A percentile compares a stretch with the other conserved stretches of the same genome.
These are phyloP conservation scores for Busseola fusca DNA, from an alignment of 2,888 invertebrate species.

Conservation along the genomic window DNA sequence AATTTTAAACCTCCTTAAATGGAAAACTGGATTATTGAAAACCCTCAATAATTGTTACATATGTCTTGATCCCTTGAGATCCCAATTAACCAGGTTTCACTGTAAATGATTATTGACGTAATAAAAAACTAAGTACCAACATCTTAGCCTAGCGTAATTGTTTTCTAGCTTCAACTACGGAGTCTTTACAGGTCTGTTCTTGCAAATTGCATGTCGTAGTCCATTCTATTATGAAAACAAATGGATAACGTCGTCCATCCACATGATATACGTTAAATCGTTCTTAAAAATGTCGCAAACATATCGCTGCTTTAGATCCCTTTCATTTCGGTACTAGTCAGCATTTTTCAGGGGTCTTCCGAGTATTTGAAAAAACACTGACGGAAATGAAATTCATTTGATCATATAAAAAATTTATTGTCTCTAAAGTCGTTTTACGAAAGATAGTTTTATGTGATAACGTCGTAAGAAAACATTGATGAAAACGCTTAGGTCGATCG, in stretches of 20 bases:
- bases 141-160: background rate
- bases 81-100: too few relatives aligned
- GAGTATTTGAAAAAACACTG: background rate
- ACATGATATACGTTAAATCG: slow-evolving; percentile 44
- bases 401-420: background rate
- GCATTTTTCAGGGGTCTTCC: slow-evolving; percentile 45
- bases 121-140: background rate
- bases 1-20: too few relatives aligned
- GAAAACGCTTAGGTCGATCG: too few relatives aligned
- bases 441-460: too few relatives aligned
- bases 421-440: too few relatives aligned
- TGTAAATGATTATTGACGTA: background rate
- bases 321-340: slow-evolving; percentile 60
- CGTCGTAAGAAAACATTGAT: too few relatives aligned
- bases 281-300: slow-evolving; percentile 62
- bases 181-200: background rate
- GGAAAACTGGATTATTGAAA: too few relatives aligned
- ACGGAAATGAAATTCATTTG: background rate
- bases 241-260: slow-evolving; percentile 40
- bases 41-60: too few relatives aligned
- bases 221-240: background rate
- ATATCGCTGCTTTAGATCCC: slow-evolving; percentile 61
- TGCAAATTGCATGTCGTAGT: background rate
- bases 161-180: too few relatives aligned
- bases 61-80: too few relatives aligned